A percentile compares a stretch with the other conserved stretches of the same genome.
phyloP scores from a whole-genome alignment of 2,888 invertebrate genomes.

The Mellilla xanthometata region DNA sequence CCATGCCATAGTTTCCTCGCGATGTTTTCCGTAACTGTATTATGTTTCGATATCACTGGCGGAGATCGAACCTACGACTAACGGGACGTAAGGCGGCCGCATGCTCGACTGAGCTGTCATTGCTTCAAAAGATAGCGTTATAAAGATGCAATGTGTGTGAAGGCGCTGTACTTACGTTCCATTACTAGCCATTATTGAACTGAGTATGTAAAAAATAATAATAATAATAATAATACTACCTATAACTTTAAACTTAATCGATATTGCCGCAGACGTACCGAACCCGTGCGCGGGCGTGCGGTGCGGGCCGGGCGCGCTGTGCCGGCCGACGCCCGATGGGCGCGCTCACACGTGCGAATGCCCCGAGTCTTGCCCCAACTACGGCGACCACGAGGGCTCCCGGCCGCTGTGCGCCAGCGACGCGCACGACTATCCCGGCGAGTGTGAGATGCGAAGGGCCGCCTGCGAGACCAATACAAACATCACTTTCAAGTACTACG shows the following conservation, averaged over 20 bases:
- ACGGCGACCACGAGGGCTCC: conserved; percentile 91
- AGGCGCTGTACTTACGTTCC: too few species aligned
- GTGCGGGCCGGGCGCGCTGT: conserved; percentile 91
- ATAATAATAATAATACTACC: neutral
- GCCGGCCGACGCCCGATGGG: conserved; percentile 87
- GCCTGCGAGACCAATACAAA: conserved; percentile 89
- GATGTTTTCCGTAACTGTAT: too few species aligned
- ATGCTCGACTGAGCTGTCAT: too few species aligned
- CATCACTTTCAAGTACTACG: conserved; percentile 91
- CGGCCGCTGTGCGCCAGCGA: conserved; percentile 92
- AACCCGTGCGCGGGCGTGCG: conserved; percentile 90
- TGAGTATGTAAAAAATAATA: too few species aligned
- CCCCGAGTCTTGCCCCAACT: conserved; percentile 89
- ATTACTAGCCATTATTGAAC: too few species aligned
- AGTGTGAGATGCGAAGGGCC: conserved; percentile 91
- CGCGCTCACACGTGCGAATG: conserved; percentile 89
- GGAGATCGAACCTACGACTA: too few species aligned
- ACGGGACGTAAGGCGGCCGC: too few species aligned
- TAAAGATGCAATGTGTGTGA: too few species aligned
- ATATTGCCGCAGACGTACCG: conserved; percentile 64
- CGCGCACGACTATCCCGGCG: conserved; percentile 91
- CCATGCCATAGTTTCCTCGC: too few species aligned
- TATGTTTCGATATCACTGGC: too few species aligned
- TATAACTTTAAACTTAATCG: too few species aligned
- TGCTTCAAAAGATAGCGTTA: too few species aligned